These are phyloP conservation scores for Meles meles DNA, from an alignment of 2,113 vertebrate genomes.

Conservation along the genomic window DNA sequence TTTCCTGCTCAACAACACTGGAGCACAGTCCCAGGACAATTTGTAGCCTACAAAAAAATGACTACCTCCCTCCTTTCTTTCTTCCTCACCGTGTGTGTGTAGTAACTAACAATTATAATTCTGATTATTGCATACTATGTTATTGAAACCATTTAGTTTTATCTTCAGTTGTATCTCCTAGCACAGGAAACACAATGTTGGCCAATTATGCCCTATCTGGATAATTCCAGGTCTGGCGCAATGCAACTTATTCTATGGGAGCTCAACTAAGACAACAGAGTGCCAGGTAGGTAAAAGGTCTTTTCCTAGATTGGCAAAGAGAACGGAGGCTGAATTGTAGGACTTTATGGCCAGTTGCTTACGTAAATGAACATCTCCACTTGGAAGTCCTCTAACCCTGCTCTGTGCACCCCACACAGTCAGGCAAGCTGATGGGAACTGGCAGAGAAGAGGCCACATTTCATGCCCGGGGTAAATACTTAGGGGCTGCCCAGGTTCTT, in stretches of 20 bases:
- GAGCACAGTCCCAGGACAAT: neutral
- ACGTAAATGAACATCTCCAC: neutral
- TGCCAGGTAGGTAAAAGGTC: neutral
- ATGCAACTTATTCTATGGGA: neutral
- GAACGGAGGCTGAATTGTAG: accelerated
- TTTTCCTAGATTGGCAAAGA: neutral
- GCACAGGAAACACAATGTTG: neutral
- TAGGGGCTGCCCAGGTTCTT: neutral
- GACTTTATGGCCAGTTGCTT: neutral
- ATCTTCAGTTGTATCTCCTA: neutral
- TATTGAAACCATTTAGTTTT: neutral
- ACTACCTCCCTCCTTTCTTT: neutral
- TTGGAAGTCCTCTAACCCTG: neutral
- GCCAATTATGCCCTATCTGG: neutral
- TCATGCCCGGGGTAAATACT: neutral
- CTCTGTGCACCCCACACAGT: accelerated
- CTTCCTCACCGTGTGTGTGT: neutral
- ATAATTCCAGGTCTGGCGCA: neutral
- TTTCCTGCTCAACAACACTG: neutral
- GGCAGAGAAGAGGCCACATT: neutral
- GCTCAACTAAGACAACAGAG: neutral
- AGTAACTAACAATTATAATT: neutral
- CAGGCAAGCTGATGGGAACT: neutral
- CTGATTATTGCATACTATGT: neutral
- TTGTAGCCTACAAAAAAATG: neutral